Conservation (phyloP, 2,113 vertebrate species). For the Boleophthalmus pectinirostris region DNA sequence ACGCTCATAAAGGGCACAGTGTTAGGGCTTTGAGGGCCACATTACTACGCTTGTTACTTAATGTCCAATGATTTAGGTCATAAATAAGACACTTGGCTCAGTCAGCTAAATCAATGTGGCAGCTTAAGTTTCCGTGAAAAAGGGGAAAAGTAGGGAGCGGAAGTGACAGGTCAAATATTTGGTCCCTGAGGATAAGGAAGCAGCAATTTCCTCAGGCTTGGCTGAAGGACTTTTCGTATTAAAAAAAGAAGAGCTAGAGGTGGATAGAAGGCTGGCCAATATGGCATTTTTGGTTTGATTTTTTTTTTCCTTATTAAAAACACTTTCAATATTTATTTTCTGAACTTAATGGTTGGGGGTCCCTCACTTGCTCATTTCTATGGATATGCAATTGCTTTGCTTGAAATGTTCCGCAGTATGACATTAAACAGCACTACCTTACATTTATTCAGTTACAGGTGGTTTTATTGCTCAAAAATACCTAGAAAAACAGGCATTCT, state of each 20-base stretch:
- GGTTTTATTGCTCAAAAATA: too few species aligned
- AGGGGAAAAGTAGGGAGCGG: conserved; percentile 72
- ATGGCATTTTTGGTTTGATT: too few species aligned
- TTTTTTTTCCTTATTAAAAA: too few species aligned
- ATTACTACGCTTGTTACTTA: conserved; percentile 28
- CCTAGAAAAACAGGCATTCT: too few species aligned
- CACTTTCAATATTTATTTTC: too few species aligned
- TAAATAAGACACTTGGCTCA: conserved; percentile 62
- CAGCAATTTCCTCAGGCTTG: conserved; percentile 87
- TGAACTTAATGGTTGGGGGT: too few species aligned
- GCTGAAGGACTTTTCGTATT: conserved; percentile 87
- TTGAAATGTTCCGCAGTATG: too few species aligned
- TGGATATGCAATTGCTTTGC: too few species aligned
- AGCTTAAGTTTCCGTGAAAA: conserved; percentile 30
- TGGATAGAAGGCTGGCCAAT: not conserved
- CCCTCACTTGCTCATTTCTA: too few species aligned
- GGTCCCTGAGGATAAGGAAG: conserved; percentile 82
- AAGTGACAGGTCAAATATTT: conserved; percentile 83
- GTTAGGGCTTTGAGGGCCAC: conserved; percentile 23
- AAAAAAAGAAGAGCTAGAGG: conserved; percentile 79
- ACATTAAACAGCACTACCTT: too few species aligned
- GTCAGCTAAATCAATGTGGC: conserved; percentile 79
- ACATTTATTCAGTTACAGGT: too few species aligned
- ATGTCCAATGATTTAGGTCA: conserved; percentile 34
- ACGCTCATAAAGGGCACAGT: conserved; percentile 35